Base-by-base conservation (phyloP, 2,888 invertebrate genomes). In the Phyto melanocephala region DNA sequence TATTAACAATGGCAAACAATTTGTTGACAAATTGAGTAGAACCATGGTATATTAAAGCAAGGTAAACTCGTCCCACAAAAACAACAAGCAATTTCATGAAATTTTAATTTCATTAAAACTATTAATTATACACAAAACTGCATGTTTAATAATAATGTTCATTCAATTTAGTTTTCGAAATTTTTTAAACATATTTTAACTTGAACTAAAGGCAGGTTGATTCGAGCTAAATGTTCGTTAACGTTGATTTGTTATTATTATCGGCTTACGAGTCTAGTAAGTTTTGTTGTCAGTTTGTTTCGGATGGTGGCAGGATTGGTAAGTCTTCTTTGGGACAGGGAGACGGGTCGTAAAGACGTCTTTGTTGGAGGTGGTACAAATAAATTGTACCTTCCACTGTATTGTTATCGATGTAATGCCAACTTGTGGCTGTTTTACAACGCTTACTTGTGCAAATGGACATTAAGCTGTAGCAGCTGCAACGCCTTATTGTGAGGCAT, bases 291-390 rank as follows among this genome's bases (percentile, higher is more conserved):
- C 89, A 90, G 76, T 88, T 88, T 76, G 91, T 90, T 81, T 91
- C 90, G 2, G 90, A 90, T 2, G 94, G 94, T 1, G 95, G 95
- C 81, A 96, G 93, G 86, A 83, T 95, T 95, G 87, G 96, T 96
- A 62, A 96, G 96, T 70, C 97, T 93, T 70, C 95, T 92, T 86
- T 93, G 92, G 0, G 94, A 92, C 78, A 91, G 82, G 52, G 87
- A 88, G 52, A 89, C 86, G 3, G 91, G 90, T n/a, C 91, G 88
- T 20, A 88, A 92, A 20, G 93, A 92, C 17, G 93, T 90, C 87
- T 95, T 96, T 56, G 82, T 71, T 68, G 94, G 95, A 76, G 95
- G 95, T 35, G 96, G 94, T 87, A 94, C 96, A 92, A 96, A 97
- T 96, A 96, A 63, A 96, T 96, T 84, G 95, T 95, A n/a, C 95